Percentiles rank a stretch among this genome's conserved stretches.
phyloP scores from a whole-genome alignment of 2,113 vertebrate genomes.

The Rhagologus leucostigma region DNA sequence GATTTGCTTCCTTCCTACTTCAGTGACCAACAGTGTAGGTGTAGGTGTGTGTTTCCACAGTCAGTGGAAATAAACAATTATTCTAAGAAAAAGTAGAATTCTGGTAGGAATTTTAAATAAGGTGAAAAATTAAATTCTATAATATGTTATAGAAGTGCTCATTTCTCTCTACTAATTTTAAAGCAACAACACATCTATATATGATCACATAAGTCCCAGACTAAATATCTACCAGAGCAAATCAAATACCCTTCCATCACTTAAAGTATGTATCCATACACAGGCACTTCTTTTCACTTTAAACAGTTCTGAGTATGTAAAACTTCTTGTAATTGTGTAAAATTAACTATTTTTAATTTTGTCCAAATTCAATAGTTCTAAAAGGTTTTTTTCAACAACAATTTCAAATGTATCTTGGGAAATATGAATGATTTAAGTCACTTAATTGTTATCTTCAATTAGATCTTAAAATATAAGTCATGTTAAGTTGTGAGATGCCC shows the following conservation, averaged over 20 bases:
- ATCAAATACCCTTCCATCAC: neutral
- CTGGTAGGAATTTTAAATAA: neutral
- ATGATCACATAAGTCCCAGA: neutral
- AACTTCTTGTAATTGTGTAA: neutral
- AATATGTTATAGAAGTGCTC: neutral
- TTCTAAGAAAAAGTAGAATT: neutral
- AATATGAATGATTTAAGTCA: neutral
- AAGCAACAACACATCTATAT: neutral
- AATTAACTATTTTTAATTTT: neutral
- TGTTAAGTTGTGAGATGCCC: neutral
- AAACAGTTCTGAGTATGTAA: neutral
- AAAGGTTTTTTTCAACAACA: neutral
- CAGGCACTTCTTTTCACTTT: neutral
- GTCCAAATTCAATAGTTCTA: neutral
- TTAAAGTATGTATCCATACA: neutral
- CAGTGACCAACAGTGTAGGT: neutral
- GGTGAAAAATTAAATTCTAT: too few relatives aligned
- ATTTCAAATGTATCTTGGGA: neutral
- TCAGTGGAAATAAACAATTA: neutral
- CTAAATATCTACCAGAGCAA: neutral
- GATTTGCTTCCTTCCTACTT: neutral
- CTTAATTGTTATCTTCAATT: neutral
- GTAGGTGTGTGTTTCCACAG: neutral
- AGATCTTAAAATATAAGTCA: neutral
- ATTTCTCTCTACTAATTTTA: neutral